These are phyloP conservation scores for Metridium senile DNA, from an alignment of 92 coral and sea anemone genomes.

Conservation along the genomic window DNA sequence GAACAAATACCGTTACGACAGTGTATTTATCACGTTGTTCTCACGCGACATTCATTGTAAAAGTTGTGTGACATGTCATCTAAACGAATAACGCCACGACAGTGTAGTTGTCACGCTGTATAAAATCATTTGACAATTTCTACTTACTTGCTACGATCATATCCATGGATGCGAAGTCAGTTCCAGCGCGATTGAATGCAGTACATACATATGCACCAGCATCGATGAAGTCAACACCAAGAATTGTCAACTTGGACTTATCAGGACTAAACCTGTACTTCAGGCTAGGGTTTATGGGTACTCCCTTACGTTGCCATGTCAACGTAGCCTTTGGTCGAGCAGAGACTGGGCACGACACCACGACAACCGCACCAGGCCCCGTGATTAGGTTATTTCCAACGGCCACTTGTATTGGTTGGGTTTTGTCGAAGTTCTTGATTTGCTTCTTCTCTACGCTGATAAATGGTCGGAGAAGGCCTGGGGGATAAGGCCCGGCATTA, in stretches of 20 bases:
- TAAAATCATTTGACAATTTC: no score
- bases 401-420: slow-evolving; percentile 59
- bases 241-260: slow-evolving; percentile 49
- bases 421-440: slow-evolving; percentile 50
- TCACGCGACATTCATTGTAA: no score
- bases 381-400: slow-evolving; percentile 67
- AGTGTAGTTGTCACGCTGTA: no score
- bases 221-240: slow-evolving; percentile 41
- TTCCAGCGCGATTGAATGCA: slow-evolving; percentile 68
- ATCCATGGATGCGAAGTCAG: slow-evolving; percentile 43
- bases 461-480: slow-evolving; percentile 26
- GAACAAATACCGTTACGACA: no score
- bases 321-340: slow-evolving; percentile 70
- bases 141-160: slow-evolving; percentile 70
- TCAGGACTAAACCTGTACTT: slow-evolving; percentile 38
- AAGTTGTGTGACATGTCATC: no score
- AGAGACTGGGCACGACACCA: slow-evolving; percentile 56
- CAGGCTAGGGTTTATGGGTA: slow-evolving; percentile 38
- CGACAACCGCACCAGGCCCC: slow-evolving; percentile 50
- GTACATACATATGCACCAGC: slow-evolving; percentile 65
- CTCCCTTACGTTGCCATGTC: slow-evolving; percentile 64
- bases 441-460: slow-evolving; percentile 19
- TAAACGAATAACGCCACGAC: not conserved
- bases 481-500: no score
- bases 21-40: no score